Percentiles rank a stretch among this genome's conserved stretches.
phyloP scores from a whole-genome alignment of 2,888 invertebrate species.

The Osedax fenrisi region DNA sequence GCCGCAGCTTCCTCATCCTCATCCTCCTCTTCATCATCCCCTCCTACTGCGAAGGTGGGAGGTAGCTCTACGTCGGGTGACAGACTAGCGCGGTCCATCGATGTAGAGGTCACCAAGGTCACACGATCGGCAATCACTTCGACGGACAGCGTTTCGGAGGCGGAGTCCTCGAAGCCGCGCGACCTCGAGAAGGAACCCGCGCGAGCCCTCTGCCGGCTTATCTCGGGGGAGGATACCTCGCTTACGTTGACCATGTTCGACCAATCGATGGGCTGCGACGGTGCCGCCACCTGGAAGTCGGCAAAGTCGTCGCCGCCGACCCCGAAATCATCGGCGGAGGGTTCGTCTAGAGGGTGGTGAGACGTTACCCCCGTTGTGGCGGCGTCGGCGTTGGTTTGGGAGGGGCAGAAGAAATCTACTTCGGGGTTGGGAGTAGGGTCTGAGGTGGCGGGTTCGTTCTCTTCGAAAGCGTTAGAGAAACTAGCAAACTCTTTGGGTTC shows the following conservation, averaged over 20 bases:
- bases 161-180: background rate
- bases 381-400: too few relatives aligned
- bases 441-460: too few relatives aligned
- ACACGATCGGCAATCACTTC: background rate
- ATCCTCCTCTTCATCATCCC: background rate
- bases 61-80: too few relatives aligned
- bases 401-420: too few relatives aligned
- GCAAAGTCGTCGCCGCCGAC: slow-evolving; percentile 37
- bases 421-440: too few relatives aligned
- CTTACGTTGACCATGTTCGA: background rate
- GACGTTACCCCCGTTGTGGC: too few relatives aligned
- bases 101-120: background rate
- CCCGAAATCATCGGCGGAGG: too few relatives aligned
- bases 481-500: too few relatives aligned
- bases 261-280: background rate
- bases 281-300: slow-evolving; percentile 22
- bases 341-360: too few relatives aligned
- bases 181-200: background rate
- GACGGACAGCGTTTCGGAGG: background rate
- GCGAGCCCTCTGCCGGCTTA: background rate
- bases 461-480: too few relatives aligned
- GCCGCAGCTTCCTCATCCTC: background rate
- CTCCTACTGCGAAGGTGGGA: too few relatives aligned
- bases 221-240: background rate
- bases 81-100: too few relatives aligned